phyloP scores from a whole-genome alignment of 2,888 invertebrate genomes.

The Eristalis pertinax region DNA sequence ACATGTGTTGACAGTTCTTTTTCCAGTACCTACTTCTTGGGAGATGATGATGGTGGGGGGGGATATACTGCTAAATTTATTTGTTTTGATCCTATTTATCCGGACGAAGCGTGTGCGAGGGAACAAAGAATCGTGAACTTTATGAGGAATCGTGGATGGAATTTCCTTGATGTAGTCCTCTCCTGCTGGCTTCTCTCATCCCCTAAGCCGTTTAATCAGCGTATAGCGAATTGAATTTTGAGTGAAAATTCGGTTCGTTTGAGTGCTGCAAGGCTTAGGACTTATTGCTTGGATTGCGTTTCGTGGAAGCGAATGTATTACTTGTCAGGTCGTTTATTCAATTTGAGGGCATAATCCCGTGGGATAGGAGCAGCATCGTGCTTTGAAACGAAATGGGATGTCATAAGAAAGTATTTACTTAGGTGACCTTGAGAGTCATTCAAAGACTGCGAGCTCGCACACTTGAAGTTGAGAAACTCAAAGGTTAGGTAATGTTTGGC shows the following conservation, averaged over 20 bases:
- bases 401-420: background rate
- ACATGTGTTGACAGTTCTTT: constrained; percentile 33
- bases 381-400: background rate
- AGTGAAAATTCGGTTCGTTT: background rate
- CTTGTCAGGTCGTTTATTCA: background rate
- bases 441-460: background rate
- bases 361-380: background rate
- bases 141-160: constrained; percentile 33
- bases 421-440: background rate
- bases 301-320: background rate
- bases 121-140: constrained; percentile 26
- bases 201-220: constrained; percentile 24
- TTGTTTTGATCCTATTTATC: background rate
- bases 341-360: background rate
- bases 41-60: no score
- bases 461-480: no score
- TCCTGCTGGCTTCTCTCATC: background rate
- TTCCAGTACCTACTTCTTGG: background rate
- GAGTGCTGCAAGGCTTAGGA: background rate
- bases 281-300: background rate
- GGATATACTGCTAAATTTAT: background rate
- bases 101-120: background rate
- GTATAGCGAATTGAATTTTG: constrained; percentile 7
- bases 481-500: no score
- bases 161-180: constrained; percentile 1